Base-by-base conservation (phyloP, 2,113 vertebrate species). In the Alaudala cheleensis region DNA sequence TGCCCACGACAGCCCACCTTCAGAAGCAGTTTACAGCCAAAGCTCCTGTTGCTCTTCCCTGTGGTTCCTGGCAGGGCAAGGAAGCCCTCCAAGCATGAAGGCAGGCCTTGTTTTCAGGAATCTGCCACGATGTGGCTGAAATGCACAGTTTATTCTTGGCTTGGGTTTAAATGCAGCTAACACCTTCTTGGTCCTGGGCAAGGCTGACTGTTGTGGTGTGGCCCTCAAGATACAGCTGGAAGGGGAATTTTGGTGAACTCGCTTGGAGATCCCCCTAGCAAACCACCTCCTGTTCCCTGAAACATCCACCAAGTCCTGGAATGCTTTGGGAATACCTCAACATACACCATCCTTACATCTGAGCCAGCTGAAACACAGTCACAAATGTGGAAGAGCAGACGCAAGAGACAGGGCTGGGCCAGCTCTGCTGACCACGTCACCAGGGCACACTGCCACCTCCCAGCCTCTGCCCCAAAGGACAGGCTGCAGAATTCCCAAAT, bases 61-160 rank as follows among this genome's bases (percentile, higher is more conserved):
- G 95, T 64, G 92, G 95, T 92, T 95, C 67, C 86, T 88, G 85
- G 96, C 92, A 95, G 51, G 73, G 61, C 64, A 51, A 88, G 83
- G 88, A 86, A 95, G 81, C 80, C 47, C 74, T 90, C 87, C 42
- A 51, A 96, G 94, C 84, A 89, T 90, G 82, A 97, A 98, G 94
- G 95, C 39, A 53, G 79, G 56, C 91, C 53, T 93, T 80, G 91
- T 96, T 92, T 93, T 93, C 70, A 97, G 90, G 92, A 95, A 91
- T 66, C 76, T 91, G 51, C 69, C 88, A 72, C 7, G 31, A 71
- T 85, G 78, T 80, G 77, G 77, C 31, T 62, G 74, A 74, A 57
- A 81, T 0, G 4, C 21, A 11, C 19, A 51, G 93, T 66, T 79
- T 93, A 96, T 94, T 95, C 96, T 95, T 79, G 94, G 95, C 92